Percentiles rank a stretch among this genome's conserved stretches.
Conservation (phyloP, 2,797 vertebrate species). For the Crax fasciolata region DNA sequence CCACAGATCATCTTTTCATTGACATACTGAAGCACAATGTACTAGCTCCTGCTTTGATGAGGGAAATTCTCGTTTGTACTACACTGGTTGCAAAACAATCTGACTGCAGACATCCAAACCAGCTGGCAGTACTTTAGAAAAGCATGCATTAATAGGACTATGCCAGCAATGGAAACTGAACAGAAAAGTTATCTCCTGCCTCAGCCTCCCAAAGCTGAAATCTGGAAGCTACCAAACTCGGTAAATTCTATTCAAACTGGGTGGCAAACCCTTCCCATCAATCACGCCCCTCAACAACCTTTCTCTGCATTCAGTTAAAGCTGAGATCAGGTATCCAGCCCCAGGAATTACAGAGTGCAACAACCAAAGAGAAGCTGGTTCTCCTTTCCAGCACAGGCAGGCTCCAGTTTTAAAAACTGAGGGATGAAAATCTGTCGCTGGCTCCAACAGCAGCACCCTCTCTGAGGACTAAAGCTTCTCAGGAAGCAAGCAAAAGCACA, state of each 20-base stretch:
- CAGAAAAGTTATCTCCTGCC: background rate
- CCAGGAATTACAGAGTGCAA: background rate
- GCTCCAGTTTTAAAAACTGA: background rate
- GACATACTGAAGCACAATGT: background rate
- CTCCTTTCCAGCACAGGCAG: background rate
- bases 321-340: background rate
- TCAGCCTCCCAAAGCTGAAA: background rate
- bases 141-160: background rate
- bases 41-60: background rate
- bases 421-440: background rate
- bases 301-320: background rate
- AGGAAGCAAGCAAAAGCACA: slow-evolving; percentile 13
- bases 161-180: background rate
- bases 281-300: background rate
- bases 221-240: background rate
- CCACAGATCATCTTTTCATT: background rate
- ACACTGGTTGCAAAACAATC: background rate
- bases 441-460: slow-evolving; percentile 10
- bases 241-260: background rate
- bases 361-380: background rate
- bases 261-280: slow-evolving; percentile 8
- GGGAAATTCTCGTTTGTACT: background rate
- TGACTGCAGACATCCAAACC: background rate
- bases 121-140: background rate
- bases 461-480: background rate